Evolutionary conservation across 1,140 invertebrate species (phyloP).

Genomic region (Heliothis subflexa): DNA sequence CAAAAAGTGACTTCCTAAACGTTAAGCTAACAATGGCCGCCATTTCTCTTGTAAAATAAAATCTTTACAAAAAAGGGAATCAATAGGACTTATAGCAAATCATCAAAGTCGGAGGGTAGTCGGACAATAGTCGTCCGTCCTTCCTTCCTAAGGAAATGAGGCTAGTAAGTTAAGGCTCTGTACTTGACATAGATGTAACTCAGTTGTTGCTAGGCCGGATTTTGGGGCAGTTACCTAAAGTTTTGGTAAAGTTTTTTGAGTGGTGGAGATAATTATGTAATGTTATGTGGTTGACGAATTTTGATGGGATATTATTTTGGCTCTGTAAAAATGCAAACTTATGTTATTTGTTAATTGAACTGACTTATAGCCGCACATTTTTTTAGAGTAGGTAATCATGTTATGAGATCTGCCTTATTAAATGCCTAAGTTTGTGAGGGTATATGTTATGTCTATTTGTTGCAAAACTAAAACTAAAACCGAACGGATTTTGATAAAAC

Average conservation of each 20-base stretch:
- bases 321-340: too few species aligned
- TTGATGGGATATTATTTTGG: too few species aligned
- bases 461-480: too few species aligned
- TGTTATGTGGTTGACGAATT: neutral
- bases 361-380: neutral
- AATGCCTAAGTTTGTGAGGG: too few species aligned
- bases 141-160: slow-evolving; percentile 38
- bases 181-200: slow-evolving; percentile 5
- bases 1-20: slow-evolving; percentile 2
- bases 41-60: slow-evolving; percentile 24
- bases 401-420: too few species aligned
- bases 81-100: slow-evolving; percentile 12
- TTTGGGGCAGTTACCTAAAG: neutral
- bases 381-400: too few species aligned
- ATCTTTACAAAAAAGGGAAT: slow-evolving; percentile 16
- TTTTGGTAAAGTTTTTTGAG: too few species aligned
- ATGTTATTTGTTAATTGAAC: neutral
- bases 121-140: slow-evolving; percentile 32
- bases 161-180: slow-evolving; percentile 10
- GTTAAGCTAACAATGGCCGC: neutral
- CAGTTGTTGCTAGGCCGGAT: neutral
- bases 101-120: slow-evolving; percentile 24
- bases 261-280: neutral
- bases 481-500: too few species aligned
- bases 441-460: too few species aligned